phyloP scores from a whole-genome alignment of 2,888 invertebrate genomes.

The Callyntrura guangdongensis region DNA sequence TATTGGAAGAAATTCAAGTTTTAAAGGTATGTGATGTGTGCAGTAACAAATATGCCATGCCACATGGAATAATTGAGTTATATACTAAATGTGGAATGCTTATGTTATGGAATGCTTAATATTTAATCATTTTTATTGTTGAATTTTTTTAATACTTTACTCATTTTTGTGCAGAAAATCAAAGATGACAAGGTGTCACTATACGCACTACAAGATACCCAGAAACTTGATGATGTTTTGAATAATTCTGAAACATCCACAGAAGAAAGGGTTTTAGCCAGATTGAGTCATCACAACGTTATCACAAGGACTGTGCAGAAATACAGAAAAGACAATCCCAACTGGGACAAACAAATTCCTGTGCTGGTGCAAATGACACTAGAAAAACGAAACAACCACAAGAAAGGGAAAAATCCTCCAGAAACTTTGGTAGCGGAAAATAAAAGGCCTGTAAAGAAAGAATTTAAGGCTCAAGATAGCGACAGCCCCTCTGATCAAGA shows the following conservation, averaged over 20 bases:
- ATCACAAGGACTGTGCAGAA: conserved; percentile 76
- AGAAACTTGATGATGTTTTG: conserved; percentile 70
- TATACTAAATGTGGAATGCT: background rate
- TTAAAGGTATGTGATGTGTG: conserved; percentile 80
- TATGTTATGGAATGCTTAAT: background rate
- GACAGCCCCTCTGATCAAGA: too few relatives aligned
- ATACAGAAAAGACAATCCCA: conserved; percentile 81
- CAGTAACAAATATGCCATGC: too few relatives aligned
- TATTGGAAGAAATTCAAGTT: conserved; percentile 80
- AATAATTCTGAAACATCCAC: conserved; percentile 57
- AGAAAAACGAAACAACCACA: conserved; percentile 74
- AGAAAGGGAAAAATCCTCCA: conserved; percentile 16
- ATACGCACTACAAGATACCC: conserved; percentile 77
- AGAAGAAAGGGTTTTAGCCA: conserved; percentile 77
- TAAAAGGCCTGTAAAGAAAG: conserved; percentile 11
- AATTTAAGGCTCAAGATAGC: too few relatives aligned
- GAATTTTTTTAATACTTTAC: background rate
- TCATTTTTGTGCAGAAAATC: conserved; percentile 77
- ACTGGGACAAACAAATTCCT: conserved; percentile 84
- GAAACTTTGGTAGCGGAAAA: too few relatives aligned
- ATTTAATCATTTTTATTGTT: background rate
- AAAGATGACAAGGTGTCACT: conserved; percentile 80
- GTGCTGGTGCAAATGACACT: conserved; percentile 81
- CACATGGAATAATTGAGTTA: too few relatives aligned
- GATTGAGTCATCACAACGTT: conserved; percentile 77